Base-by-base conservation (phyloP, 2,113 vertebrate genomes). In the Oceanodroma tethys region DNA sequence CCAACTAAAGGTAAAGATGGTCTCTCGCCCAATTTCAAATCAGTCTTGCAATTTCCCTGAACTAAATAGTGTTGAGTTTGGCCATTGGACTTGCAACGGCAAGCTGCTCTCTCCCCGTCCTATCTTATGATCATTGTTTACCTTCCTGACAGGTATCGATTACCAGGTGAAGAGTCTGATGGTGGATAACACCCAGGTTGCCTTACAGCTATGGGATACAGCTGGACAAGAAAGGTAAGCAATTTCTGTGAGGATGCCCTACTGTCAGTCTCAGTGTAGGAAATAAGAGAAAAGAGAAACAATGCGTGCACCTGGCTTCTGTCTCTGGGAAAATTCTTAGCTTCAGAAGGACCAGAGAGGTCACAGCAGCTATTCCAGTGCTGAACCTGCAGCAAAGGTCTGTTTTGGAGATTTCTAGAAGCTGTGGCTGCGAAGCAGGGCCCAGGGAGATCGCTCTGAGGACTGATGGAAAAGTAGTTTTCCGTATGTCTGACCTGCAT, bases 121-220 rank as follows among this genome's bases (percentile, higher is more conserved):
- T 60, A 1, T 32, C 29, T 55, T 32, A 10, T 2, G 6, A 13
- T 21, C 13, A 1, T 19, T 86, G 59, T 87, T 87, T 82, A 32
- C 43, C 58, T 72, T 90, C 71, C 40, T 38, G 3, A 66, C 76
- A 99, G 98, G 98, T 85, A 93, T 99, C 0, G 99, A 99, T 91
- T 99, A 98, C 92, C 98, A 99, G 96, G 98, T 99, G 97, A 99
- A 97, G 97, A 98, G 90, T 88, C 55, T 99, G 58, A 95, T 97
- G 87, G 91, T 99, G 82, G 98, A 97, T 91, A 98, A 98, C 76
- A 98, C 88, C 40, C 97, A 94, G 32, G 93, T 99, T 89, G 98
- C 96, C 55, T 95, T 99, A 60, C 98, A 99, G 94, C 98, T 99
- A 25, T 99, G 99, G 98, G 99, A 99, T 93, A 99, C 99, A 52